Evolutionary conservation across 2,113 vertebrate species (phyloP).

Genomic region (Edolisoma coerulescens): DNA sequence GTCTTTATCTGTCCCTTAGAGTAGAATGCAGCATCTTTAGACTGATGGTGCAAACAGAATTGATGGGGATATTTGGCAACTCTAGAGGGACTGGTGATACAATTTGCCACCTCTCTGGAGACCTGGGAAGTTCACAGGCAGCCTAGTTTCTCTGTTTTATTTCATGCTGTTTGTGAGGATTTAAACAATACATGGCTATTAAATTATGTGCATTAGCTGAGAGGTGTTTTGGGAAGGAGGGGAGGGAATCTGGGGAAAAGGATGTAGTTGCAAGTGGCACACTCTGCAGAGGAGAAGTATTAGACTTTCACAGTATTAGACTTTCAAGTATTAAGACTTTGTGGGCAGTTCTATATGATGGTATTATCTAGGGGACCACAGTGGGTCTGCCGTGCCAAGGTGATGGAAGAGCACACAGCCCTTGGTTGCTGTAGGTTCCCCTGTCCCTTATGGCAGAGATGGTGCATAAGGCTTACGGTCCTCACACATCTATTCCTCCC

Average conservation of each 20-base stretch:
- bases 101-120: neutral
- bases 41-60: neutral
- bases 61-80: neutral
- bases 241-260: neutral
- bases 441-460: neutral
- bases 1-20: slow-evolving; percentile 6
- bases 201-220: neutral
- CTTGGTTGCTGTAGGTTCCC: neutral
- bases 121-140: neutral
- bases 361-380: neutral
- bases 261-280: neutral
- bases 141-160: neutral
- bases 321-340: neutral
- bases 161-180: neutral
- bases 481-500: neutral
- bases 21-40: neutral
- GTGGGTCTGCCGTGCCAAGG: neutral
- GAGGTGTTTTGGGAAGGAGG: neutral
- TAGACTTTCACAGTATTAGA: neutral
- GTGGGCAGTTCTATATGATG: neutral
- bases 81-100: neutral
- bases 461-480: neutral
- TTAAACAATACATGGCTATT: neutral
- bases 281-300: neutral
- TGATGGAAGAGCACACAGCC: neutral